Evolutionary conservation across 1,140 invertebrate genomes (phyloP), one percentile per base, ranked within the genome.

Genomic region (Holotrichia oblita): DNA sequence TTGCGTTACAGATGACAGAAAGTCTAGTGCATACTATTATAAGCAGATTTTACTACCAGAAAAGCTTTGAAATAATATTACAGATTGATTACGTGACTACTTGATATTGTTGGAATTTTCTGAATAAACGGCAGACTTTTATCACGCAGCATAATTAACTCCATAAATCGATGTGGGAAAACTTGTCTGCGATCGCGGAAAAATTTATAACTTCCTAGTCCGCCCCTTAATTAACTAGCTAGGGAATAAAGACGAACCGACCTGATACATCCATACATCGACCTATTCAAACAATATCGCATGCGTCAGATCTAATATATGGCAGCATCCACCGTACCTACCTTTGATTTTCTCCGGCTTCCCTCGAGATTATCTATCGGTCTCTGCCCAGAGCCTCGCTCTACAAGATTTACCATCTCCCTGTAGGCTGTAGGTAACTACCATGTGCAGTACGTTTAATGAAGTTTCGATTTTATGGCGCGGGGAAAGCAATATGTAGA

Each of bases 171-270:
- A 14, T 69, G 22, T 34, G 4, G 22, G 22, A 69, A 34, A 69
- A 69, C 22, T 69, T 69, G 17, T 6, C 10, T 12, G 17, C 59
- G 59, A 24, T 64, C 1, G 8, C 10, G 22, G 27, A 69, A 69
- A 69, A 69, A 69, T 27, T 69, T 69, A 69, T 22, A 27, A 69
- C 61, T 69, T 69, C 61, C 61, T 69, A 69, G 61, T 27, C 61
- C 61, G 61, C 61, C 61, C 24, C 61, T 69, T 69, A 69, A 69
- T 69, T 69, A 69, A 69, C 61, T 22, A 69, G 8, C 61, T 69
- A 69, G 22, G 27, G 61, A 69, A 24, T 34, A 69, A 22, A 24
- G 22, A 34, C 20, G 61, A 22, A 7, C 61, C 8, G 61, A 27
- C 6, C 27, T 20, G 22, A 17, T 69, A 27, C 61, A 12, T 22